Conservation (phyloP, 2,797 vertebrate species). For the Microctenopoma lineatum region DNA sequence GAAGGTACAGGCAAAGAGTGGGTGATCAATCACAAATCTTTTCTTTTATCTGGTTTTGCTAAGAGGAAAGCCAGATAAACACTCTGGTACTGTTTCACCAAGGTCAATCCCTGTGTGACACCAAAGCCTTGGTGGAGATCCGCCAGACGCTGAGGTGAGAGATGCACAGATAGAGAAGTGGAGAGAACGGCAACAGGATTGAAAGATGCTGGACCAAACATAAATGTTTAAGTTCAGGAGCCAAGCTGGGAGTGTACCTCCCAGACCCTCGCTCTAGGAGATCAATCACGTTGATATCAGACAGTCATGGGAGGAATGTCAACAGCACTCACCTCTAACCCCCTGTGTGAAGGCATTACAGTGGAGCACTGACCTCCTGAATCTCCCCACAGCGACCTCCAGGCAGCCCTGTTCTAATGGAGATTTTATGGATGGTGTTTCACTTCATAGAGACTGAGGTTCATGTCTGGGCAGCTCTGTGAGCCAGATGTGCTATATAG, state of each 20-base stretch:
- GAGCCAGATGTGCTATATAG: conserved; percentile 75
- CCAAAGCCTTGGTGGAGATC: conserved; percentile 63
- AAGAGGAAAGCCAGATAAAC: conserved; percentile 78
- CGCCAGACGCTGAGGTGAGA: conserved; percentile 63
- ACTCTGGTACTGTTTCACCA: conserved; percentile 62
- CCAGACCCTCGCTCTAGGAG: conserved; percentile 56
- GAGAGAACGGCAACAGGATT: conserved; percentile 25
- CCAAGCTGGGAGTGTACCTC: conserved; percentile 61
- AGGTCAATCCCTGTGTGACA: conserved; percentile 75
- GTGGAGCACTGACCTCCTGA: conserved; percentile 68
- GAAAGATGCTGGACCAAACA: conserved; percentile 52
- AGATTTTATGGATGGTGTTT: conserved; percentile 82
- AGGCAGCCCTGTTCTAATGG: conserved; percentile 78
- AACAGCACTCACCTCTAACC: conserved; percentile 79
- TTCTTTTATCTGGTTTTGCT: conserved; percentile 76
- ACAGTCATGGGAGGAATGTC: conserved; percentile 80
- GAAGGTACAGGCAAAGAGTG: conserved; percentile 56
- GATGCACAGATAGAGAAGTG: conserved; percentile 10
- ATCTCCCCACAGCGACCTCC: conserved; percentile 74
- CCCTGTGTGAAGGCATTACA: conserved; percentile 75
- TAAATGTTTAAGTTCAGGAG: conserved; percentile 80
- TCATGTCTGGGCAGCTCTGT: conserved; percentile 62
- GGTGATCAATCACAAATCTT: conserved; percentile 67
- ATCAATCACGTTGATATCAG: conserved; percentile 80
- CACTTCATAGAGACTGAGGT: conserved; percentile 75